Conservation (phyloP, 2,113 vertebrate genomes). For the Felis chaus region DNA sequence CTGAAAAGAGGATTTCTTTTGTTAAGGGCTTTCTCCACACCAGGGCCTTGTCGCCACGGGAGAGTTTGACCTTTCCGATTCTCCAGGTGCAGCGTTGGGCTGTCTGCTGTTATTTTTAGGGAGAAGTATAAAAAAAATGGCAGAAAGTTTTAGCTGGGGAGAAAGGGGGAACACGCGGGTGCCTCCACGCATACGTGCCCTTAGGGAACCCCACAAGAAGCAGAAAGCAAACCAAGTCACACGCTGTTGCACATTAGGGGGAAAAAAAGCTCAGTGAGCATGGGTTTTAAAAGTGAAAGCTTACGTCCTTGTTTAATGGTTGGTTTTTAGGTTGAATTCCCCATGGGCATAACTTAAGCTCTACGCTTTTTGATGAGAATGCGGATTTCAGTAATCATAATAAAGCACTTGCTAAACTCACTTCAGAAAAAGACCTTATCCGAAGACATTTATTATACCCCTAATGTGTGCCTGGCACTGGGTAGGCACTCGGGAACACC, state of each 20-base stretch:
- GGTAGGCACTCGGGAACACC: not conserved
- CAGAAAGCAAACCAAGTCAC: not conserved
- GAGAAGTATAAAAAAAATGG: not conserved
- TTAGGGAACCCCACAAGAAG: not conserved
- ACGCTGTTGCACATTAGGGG: fast-evolving
- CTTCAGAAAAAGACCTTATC: not conserved
- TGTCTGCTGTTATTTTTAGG: not conserved
- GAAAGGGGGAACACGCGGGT: not conserved
- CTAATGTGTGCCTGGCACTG: not conserved
- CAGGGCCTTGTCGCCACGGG: not conserved
- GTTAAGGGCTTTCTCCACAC: not conserved
- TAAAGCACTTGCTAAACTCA: not conserved
- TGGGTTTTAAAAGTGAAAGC: not conserved
- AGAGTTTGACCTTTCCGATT: not conserved
- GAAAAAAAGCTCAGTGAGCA: fast-evolving
- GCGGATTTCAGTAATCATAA: not conserved
- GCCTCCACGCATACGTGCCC: fast-evolving
- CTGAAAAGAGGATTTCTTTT: not conserved
- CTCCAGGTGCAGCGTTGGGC: not conserved
- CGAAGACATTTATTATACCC: not conserved
- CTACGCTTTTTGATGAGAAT: not conserved
- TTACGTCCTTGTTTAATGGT: not conserved
- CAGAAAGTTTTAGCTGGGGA: not conserved
- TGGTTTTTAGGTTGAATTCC: not conserved
- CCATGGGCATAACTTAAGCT: not conserved